A percentile compares a stretch with the other conserved stretches of the same genome.
Evolutionary conservation across 2,113 vertebrate genomes (phyloP).

Genomic region (Canis aureus): DNA sequence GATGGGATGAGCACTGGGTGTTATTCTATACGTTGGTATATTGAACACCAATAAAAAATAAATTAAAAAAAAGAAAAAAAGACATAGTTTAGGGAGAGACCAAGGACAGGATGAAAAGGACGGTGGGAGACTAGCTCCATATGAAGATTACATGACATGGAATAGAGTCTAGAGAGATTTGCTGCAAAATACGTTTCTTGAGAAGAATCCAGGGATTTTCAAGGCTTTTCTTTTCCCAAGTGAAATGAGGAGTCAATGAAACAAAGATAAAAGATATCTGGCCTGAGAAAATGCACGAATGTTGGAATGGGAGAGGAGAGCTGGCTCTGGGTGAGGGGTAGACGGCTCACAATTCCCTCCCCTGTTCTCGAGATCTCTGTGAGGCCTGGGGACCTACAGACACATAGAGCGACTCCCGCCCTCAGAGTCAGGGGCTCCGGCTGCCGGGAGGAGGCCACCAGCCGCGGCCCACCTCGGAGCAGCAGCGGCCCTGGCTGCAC

Average conservation of each 20-base stretch:
- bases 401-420: neutral
- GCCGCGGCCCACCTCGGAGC: rapidly evolving
- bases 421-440: neutral
- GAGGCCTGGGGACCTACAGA: neutral
- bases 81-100: too few relatives aligned
- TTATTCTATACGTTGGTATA: too few relatives aligned
- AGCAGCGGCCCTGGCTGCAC: too few relatives aligned
- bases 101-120: neutral
- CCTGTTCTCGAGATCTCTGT: neutral
- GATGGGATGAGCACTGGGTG: too few relatives aligned
- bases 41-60: too few relatives aligned
- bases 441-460: rapidly evolving
- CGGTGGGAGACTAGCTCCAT: neutral
- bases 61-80: too few relatives aligned
- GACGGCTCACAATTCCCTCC: rapidly evolving
- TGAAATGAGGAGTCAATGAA: neutral
- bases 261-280: neutral
- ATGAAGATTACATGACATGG: neutral
- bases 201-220: neutral
- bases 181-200: neutral
- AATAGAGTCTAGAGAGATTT: neutral
- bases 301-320: neutral
- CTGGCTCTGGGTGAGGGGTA: rapidly evolving
- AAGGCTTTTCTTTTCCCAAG: neutral
- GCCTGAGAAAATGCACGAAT: neutral